Percentiles rank a stretch among this genome's conserved stretches.
phyloP scores from a whole-genome alignment of 2,888 invertebrate genomes.

The Campoplex nolae region DNA sequence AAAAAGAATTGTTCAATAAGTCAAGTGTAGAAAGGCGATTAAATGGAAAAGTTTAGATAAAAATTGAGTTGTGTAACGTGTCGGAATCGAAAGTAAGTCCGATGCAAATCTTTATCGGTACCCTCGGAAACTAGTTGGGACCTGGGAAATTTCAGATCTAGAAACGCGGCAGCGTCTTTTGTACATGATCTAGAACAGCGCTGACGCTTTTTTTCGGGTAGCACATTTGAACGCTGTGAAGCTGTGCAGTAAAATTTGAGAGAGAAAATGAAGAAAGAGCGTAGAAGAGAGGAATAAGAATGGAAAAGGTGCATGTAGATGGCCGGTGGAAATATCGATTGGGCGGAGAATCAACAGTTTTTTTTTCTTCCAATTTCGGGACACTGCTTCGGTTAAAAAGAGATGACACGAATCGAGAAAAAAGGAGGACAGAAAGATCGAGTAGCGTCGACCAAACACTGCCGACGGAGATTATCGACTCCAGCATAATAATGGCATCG shows the following conservation, averaged over 20 bases:
- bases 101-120: no score
- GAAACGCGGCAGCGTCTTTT: no score
- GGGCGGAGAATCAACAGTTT: constrained; percentile 47
- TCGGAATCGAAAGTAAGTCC: no score
- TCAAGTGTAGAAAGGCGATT: no score
- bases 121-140: neutral
- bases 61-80: no score
- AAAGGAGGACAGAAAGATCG: neutral
- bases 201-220: constrained; percentile 23
- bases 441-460: constrained; percentile 20
- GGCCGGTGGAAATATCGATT: constrained; percentile 16
- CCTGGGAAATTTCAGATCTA: neutral
- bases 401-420: constrained; percentile 13
- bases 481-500: neutral
- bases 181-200: constrained; percentile 71
- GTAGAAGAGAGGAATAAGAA: constrained; percentile 5
- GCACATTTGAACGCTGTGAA: constrained; percentile 3
- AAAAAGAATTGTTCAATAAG: no score
- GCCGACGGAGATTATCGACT: constrained; percentile 46
- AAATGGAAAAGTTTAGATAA: no score
- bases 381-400: constrained; percentile 25
- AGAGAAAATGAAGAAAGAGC: constrained; percentile 12
- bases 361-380: neutral
- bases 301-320: neutral
- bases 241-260: neutral